Evolutionary conservation across 2,888 invertebrate species (phyloP).

Genomic region (Cheilosia variabilis): DNA sequence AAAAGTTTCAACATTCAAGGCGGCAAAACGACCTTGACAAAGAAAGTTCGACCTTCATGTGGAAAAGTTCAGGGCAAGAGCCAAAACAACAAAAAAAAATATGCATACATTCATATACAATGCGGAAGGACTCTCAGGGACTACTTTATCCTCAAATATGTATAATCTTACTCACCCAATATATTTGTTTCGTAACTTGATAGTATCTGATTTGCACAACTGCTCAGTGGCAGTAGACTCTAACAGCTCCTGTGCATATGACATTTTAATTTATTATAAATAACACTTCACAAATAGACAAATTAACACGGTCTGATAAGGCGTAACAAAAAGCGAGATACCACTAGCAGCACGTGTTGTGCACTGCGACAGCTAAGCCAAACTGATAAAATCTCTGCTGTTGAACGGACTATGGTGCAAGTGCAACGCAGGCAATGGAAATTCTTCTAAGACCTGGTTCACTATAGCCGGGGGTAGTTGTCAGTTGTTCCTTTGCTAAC

Average conservation of each 20-base stretch:
- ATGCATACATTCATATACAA: background rate
- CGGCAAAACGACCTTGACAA: conserved; percentile 80
- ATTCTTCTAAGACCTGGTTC: conserved; percentile 21
- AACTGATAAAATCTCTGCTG: conserved; percentile 24
- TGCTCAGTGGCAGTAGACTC: conserved; percentile 85
- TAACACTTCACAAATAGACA: conserved; percentile 34
- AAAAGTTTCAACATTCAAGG: conserved; percentile 37
- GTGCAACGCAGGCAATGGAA: conserved; percentile 3
- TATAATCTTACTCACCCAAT: conserved; percentile 88
- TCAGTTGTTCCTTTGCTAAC: conserved; percentile 18
- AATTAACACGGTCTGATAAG: conserved; percentile 24
- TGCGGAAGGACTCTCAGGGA: conserved; percentile 43
- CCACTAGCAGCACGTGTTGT: conserved; percentile 4
- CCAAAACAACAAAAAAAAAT: background rate
- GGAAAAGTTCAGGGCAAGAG: conserved; percentile 49
- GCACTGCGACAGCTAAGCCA: conserved; percentile 8
- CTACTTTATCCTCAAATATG: background rate
- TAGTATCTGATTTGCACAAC: conserved; percentile 91
- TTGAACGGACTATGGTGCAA: conserved; percentile 11
- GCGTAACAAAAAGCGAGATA: background rate
- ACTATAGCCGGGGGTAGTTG: conserved; percentile 18
- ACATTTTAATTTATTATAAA: conserved; percentile 77
- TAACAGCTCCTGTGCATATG: conserved; percentile 80
- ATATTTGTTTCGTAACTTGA: conserved; percentile 91
- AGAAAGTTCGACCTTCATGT: conserved; percentile 75